Conservation (phyloP, 2,888 invertebrate genomes). For the Trachelus tabidus region DNA sequence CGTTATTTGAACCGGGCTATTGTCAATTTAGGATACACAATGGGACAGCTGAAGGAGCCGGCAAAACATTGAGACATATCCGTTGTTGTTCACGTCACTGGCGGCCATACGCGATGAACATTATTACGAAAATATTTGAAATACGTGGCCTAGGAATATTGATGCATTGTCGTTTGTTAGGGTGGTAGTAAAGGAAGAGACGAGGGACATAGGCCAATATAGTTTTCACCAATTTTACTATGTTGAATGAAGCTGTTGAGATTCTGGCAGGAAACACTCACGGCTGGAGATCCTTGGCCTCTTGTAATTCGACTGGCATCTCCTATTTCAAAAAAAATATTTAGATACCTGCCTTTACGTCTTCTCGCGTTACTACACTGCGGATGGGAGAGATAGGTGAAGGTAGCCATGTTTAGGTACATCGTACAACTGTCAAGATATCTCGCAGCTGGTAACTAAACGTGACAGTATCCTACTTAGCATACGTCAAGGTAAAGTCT, state of each 20-base stretch:
- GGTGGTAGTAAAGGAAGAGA: background rate
- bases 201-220: slow-evolving; percentile 1
- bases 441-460: slow-evolving; percentile 7
- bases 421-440: slow-evolving; percentile 1
- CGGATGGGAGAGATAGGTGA: background rate
- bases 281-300: slow-evolving; percentile 31
- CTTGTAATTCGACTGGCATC: slow-evolving; percentile 31
- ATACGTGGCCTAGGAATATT: slow-evolving; percentile 9
- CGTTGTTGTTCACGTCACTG: slow-evolving; percentile 59
- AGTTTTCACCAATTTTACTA: slow-evolving; percentile 15
- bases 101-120: slow-evolving; percentile 36
- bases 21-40: slow-evolving; percentile 54
- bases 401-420: background rate
- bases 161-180: background rate
- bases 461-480: background rate
- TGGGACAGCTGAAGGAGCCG: slow-evolving; percentile 62
- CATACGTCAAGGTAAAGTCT: background rate
- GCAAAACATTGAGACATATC: slow-evolving; percentile 65
- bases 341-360: slow-evolving; percentile 30
- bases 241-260: slow-evolving; percentile 8
- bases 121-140: slow-evolving; percentile 62
- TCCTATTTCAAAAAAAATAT: slow-evolving; percentile 40
- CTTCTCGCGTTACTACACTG: background rate
- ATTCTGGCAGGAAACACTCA: slow-evolving; percentile 23
- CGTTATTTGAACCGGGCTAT: slow-evolving; percentile 57